Base-by-base conservation (phyloP, 64 coral and sea anemone genomes). In the Acropora yongei region DNA sequence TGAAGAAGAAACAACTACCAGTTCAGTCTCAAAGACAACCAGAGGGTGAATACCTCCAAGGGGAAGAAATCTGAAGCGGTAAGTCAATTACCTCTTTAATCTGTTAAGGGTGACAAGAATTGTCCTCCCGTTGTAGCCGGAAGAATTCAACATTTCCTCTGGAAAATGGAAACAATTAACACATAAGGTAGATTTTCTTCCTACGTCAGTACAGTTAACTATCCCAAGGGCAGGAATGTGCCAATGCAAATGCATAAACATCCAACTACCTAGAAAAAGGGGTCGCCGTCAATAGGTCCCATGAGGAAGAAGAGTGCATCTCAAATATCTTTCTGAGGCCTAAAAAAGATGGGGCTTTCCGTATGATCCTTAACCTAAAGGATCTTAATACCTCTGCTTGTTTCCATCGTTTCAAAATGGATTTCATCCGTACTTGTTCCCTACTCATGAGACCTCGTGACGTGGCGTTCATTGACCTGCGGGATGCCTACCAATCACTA, bases 331-430 rank as follows among this genome's bases (percentile, higher is more conserved):
- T 30, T 30, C 30, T 30, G 30, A 30, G 30, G 30, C 30, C 30
- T 30, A 30, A 30, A 30, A 30, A 30, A 30, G 30, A 30, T 30
- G 30, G 30, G 30, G 30, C 30, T 74, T 84, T 69, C 41, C 17
- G 75, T n/a, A 78, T 86, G 82, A 78, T 92, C 68, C 69, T 86
- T 14, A 92, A 86, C 42, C 65, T 92, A 55, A 92, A 86, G 68
- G 14, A 75, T 41, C 83, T 92, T 53, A 46, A 93, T 47, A 79
- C 46, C 40, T 79, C 80, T 88, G 77, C 81, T 88, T 66, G 60
- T 51, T 93, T 93, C 30, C 30, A 30, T 30, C 30, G 30, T 30
- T 30, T 30, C 30, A 30, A 30, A 30, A 30, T 30, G 30, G 30
- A 30, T 30, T 30, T 0, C 30, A 30, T 30, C 30, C 30, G 30